A percentile compares a stretch with the other conserved stretches of the same genome.
Conservation (phyloP, 2,888 invertebrate genomes). For the Loripinus fragilis region DNA sequence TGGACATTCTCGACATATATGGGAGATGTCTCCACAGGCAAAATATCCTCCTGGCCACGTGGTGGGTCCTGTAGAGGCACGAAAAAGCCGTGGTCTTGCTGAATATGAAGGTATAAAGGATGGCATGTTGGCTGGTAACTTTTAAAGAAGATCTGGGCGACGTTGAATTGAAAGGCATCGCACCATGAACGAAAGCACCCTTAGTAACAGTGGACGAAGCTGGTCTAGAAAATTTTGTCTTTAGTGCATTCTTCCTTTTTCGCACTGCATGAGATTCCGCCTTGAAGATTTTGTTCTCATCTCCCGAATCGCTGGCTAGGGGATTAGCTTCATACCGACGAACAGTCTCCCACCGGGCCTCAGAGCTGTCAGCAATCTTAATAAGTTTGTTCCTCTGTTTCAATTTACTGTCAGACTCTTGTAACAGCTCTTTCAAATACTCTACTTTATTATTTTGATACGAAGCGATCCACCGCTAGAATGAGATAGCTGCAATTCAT, state of each 20-base stretch:
- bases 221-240: not conserved
- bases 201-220: not conserved
- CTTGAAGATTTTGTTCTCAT: constrained; percentile 30
- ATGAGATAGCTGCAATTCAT: no score
- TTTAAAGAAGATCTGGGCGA: not conserved
- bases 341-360: constrained; percentile 19
- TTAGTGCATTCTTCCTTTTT: constrained; percentile 18
- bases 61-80: not conserved
- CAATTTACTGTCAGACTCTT: not conserved
- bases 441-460: not conserved
- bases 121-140: not conserved
- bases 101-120: not conserved
- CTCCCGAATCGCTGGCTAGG: constrained; percentile 38
- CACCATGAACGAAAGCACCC: not conserved
- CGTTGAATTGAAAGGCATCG: not conserved
- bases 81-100: constrained; percentile 12
- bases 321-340: constrained; percentile 29
- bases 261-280: constrained; percentile 32
- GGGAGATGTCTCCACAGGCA: not conserved
- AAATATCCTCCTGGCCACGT: not conserved
- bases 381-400: constrained; percentile 31
- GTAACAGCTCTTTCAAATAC: no score
- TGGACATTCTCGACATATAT: constrained; percentile 8
- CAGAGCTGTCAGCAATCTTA: constrained; percentile 27
- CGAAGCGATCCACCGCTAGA: no score